Evolutionary conservation across 2,113 vertebrate genomes (phyloP), one percentile per base, ranked within the genome.

Genomic region (Thalassarche chlororhynchos): DNA sequence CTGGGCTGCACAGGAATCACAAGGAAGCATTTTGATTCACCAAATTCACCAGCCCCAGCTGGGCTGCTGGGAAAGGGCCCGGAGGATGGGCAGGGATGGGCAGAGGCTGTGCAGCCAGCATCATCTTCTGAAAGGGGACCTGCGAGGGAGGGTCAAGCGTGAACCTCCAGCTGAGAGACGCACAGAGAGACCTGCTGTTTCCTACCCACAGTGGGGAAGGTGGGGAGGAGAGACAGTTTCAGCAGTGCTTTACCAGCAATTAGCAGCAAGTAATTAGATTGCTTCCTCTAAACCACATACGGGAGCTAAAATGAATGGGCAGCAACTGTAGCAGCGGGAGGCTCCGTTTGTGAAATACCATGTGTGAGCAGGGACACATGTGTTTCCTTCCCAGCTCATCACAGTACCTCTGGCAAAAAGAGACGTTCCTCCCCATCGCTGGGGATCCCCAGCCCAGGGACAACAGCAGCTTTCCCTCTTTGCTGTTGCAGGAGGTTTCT

Each of bases 351-450:
- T 38, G 66, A 83, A 44, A 62, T 3, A 44, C 36, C 85, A 32
- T 3, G 0, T 52, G 44, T 2, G 10, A 77, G 24, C 40, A 46
- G 78, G 49, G 32, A 60, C 79, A 60, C 4, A 5, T 18, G 66
- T 12, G 24, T 20, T 31, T 87, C 47, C 69, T 84, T 55, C 68
- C 92, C 46, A 51, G 42, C 71, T 55, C 69, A 1, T 40, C 75
- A 21, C 71, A 47, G 76, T 58, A 70, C 68, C 75, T 66, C 79
- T 70, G 88, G 60, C 26, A 55, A 57, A 68, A 65, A 68, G 42
- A 57, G 23, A 21, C 0, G 0, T 15, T 71, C 21, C 29, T 76
- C 40, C 52, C 55, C 23, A 5, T 9, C 0, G 0, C 49, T 23
- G 78, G 54, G 74, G 28, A 66, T 23, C 52, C 47, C 44, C 72